A percentile compares a stretch with the other conserved stretches of the same genome.
These are phyloP conservation scores for Herminia tarsipennalis DNA, from an alignment of 2,888 invertebrate species.

Conservation along the genomic window DNA sequence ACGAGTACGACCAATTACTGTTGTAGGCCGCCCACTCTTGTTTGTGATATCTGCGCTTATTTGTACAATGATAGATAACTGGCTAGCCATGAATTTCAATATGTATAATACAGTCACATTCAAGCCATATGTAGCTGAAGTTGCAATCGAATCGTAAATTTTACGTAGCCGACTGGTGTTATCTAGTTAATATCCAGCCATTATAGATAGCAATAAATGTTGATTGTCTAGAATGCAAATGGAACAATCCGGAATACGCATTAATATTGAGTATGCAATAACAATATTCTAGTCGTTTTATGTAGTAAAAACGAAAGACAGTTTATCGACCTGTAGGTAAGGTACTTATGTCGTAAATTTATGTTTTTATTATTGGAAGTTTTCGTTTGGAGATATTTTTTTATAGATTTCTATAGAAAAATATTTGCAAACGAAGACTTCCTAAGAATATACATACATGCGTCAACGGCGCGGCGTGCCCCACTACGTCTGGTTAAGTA, in stretches of 20 bases:
- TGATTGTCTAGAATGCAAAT: slow-evolving; percentile 28
- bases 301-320: slow-evolving; percentile 5
- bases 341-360: too few relatives aligned
- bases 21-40: slow-evolving; percentile 37
- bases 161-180: slow-evolving; percentile 28
- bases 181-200: slow-evolving; percentile 34
- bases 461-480: too few relatives aligned
- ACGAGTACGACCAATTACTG: slow-evolving; percentile 45
- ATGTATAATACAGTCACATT: slow-evolving; percentile 40
- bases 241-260: slow-evolving; percentile 12
- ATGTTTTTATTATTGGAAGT: too few relatives aligned
- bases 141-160: slow-evolving; percentile 40
- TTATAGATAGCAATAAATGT: slow-evolving; percentile 35
- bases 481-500: too few relatives aligned
- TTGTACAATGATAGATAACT: slow-evolving; percentile 47
- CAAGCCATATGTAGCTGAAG: slow-evolving; percentile 27
- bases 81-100: slow-evolving; percentile 51
- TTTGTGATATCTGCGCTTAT: slow-evolving; percentile 38
- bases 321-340: background rate
- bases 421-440: too few relatives aligned
- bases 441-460: too few relatives aligned
- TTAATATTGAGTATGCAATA: slow-evolving; percentile 25
- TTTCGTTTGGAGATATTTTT: too few relatives aligned
- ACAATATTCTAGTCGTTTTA: slow-evolving; percentile 9
- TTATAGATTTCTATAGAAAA: too few relatives aligned